These are phyloP conservation scores for Colossoma macropomum DNA, from an alignment of 2,113 vertebrate genomes.

Conservation along the genomic window DNA sequence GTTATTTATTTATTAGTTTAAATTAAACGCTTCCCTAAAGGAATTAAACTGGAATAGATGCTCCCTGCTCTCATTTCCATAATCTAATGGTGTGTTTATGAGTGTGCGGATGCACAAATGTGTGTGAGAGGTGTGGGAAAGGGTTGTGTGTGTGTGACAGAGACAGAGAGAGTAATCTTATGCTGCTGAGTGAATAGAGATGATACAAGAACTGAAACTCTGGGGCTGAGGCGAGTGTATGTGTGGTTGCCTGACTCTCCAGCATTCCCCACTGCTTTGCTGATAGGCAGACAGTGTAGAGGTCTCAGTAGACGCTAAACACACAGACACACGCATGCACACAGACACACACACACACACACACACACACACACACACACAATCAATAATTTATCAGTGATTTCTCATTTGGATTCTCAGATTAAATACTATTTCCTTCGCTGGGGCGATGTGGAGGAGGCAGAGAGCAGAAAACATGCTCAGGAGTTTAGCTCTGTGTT, in stretches of 20 bases:
- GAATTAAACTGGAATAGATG: conserved; percentile 75
- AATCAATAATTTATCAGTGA: conserved; percentile 52
- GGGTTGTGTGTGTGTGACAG: not conserved
- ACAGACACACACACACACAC: conserved; percentile 12
- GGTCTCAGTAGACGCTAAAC: conserved; percentile 35
- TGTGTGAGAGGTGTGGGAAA: not conserved
- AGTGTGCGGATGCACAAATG: conserved; percentile 21
- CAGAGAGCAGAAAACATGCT: conserved; percentile 27
- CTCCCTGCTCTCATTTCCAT: conserved; percentile 76
- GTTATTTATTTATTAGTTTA: conserved; percentile 79
- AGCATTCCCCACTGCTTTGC: conserved; percentile 33
- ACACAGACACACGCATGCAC: conserved; percentile 2
- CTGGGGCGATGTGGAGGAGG: conserved; percentile 33
- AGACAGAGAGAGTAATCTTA: conserved; percentile 5
- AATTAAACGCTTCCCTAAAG: conserved; percentile 80
- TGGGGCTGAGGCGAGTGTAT: not conserved
- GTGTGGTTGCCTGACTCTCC: conserved; percentile 17
- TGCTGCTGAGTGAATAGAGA: conserved; percentile 46
- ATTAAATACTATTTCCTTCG: conserved; percentile 49
- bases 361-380: conserved; percentile 35
- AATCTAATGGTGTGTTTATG: conserved; percentile 74
- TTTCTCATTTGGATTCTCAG: conserved; percentile 50
- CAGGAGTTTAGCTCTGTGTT: conserved; percentile 16
- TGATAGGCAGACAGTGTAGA: conserved; percentile 34
- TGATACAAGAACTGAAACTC: conserved; percentile 9